Evolutionary conservation across 2,797 vertebrate species (phyloP), one percentile per base, ranked within the genome.

Genomic region (Nasua narica): DNA sequence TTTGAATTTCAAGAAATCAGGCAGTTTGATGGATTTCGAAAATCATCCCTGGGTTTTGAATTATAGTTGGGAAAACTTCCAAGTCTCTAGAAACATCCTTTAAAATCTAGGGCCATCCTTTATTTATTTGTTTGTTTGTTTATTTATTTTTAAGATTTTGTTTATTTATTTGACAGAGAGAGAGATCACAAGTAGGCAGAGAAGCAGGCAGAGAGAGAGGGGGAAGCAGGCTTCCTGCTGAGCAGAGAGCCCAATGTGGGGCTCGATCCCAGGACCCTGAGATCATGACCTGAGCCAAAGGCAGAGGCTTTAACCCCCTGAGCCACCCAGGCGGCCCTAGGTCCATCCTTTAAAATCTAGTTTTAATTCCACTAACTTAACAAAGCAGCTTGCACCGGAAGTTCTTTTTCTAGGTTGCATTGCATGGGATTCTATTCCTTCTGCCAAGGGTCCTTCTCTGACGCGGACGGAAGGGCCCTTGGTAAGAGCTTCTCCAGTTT

Each of bases 391-490:
- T 52, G 78, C 12, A 2, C 11, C 2, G 3, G 4, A 29, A 43
- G 43, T 11, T 37, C n/a, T 15, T 74, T 74, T 65, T 56, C 14
- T 7, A 23, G 32, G 15, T 8, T 18, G 65, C 72, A 6, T 5
- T 11, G 14, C 15, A 18, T 2, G n/a, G 37, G 11, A 6, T n/a
- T 48, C 48, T 43, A 37, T 29, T 52, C 13, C 54, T 72, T n/a
- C 8, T 29, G 43, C 13, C 3, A 0, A 9, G 16, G 7, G 70
- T 43, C 27, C 25, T 58, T 11, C 60, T 69, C 9, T 37, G 32
- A 11, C 5, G 3, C 1, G 2, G 74, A 6, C 0, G 1, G 27
- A 14, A 21, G 12, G 43, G 62, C 10, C 4, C 0, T 52, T 21
- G 0, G 1, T n/a, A 19, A 37, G 15, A 10, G 7, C 27, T 52